Evolutionary conservation across 2,797 vertebrate species (phyloP).

Genomic region (Lophius americanus): DNA sequence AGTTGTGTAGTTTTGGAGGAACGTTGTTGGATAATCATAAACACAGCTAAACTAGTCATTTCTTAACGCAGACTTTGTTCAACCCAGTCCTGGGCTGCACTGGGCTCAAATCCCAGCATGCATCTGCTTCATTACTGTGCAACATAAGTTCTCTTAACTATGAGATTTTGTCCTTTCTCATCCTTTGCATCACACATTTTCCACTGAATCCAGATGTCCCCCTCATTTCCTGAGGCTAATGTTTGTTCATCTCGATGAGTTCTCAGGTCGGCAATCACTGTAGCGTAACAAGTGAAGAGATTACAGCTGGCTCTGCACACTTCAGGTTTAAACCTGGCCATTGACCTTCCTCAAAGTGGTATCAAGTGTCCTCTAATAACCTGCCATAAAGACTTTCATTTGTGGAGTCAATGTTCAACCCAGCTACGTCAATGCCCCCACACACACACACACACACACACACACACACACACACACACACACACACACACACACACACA

Average conservation of each 20-base stretch:
- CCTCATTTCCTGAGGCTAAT: slow-evolving; percentile 54
- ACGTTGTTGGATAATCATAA: too few species aligned
- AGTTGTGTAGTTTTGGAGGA: too few species aligned
- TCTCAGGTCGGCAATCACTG: slow-evolving; percentile 59
- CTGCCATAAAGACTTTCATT: slow-evolving; percentile 68
- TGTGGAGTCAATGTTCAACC: slow-evolving; percentile 64
- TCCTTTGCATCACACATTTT: slow-evolving; percentile 28
- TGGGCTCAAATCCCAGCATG: slow-evolving; percentile 11
- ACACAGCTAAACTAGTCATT: too few species aligned
- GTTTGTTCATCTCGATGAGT: slow-evolving; percentile 68
- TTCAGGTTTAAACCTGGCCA: slow-evolving; percentile 60
- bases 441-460: not conserved
- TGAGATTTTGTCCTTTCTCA: slow-evolving; percentile 8
- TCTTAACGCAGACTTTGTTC: too few species aligned
- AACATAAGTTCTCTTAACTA: slow-evolving; percentile 1
- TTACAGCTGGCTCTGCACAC: slow-evolving; percentile 60
- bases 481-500: not conserved
- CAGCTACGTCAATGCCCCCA: slow-evolving; percentile 34
- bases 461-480: too few species aligned
- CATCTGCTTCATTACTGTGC: not conserved
- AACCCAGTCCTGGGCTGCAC: not conserved
- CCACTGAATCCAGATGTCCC: slow-evolving; percentile 34
- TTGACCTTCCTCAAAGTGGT: slow-evolving; percentile 75
- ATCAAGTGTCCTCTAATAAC: slow-evolving; percentile 71
- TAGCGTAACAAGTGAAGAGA: slow-evolving; percentile 50